A percentile compares a stretch with the other conserved stretches of the same genome.
These are phyloP conservation scores for Bryconaethiops microstoma DNA, from an alignment of 2,797 vertebrate genomes.

Conservation along the genomic window DNA sequence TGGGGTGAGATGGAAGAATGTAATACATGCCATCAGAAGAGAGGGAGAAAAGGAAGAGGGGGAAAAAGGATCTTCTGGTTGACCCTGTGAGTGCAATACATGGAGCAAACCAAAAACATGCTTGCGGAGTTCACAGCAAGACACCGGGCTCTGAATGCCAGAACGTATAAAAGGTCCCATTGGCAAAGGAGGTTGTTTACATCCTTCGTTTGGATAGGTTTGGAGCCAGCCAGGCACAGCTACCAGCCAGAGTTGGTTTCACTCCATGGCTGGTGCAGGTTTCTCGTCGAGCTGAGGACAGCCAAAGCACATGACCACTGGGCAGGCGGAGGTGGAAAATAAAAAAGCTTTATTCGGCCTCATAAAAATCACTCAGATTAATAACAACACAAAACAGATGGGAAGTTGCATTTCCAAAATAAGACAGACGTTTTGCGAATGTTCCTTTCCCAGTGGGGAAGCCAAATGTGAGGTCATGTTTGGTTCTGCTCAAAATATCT, in stretches of 20 bases:
- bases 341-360: constrained; percentile 61
- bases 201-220: constrained; percentile 70
- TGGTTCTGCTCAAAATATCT: constrained; percentile 69
- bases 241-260: constrained; percentile 61
- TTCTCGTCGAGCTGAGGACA: constrained; percentile 39
- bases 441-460: constrained; percentile 44
- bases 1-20: constrained; percentile 59
- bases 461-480: constrained; percentile 74
- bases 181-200: constrained; percentile 74
- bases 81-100: constrained; percentile 61
- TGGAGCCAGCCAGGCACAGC: constrained; percentile 56
- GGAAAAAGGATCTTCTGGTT: constrained; percentile 17
- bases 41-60: constrained; percentile 23
- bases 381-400: constrained; percentile 74
- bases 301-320: constrained; percentile 67
- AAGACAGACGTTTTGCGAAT: constrained; percentile 67
- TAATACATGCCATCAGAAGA: constrained; percentile 64
- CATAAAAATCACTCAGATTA: constrained; percentile 70
- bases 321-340: constrained; percentile 63
- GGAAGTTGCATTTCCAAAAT: constrained; percentile 71
- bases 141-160: constrained; percentile 48
- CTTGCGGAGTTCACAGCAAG: constrained; percentile 60
- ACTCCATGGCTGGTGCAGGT: constrained; percentile 55
- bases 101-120: constrained; percentile 63
- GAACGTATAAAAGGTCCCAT: constrained; percentile 69